Percentiles rank a stretch among this genome's conserved stretches.
Evolutionary conservation across 2,888 invertebrate species (phyloP).

Genomic region (Eugnorisma glareosa): DNA sequence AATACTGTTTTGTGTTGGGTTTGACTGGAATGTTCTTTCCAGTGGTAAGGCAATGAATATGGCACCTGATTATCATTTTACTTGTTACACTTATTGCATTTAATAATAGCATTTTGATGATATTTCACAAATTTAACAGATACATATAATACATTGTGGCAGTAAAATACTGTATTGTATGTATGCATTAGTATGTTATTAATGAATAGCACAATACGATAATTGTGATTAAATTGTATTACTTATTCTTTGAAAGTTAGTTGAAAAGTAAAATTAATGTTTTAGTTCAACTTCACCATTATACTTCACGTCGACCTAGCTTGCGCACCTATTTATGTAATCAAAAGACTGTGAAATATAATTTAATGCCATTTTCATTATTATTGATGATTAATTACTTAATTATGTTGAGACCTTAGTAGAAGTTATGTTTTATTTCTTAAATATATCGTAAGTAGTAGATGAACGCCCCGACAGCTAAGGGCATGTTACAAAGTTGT

Average conservation of each 20-base stretch:
- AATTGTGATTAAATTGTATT: slow-evolving; percentile 64
- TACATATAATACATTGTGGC: slow-evolving; percentile 21
- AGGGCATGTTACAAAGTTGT: slow-evolving; percentile 78
- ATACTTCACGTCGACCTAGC: slow-evolving; percentile 64
- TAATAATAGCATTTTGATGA: slow-evolving; percentile 69
- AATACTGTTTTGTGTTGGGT: slow-evolving; percentile 43
- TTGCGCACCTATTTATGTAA: slow-evolving; percentile 81
- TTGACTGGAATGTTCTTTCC: slow-evolving; percentile 46
- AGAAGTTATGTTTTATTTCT: slow-evolving; percentile 73
- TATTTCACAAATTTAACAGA: slow-evolving; percentile 45
- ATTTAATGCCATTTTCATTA: slow-evolving; percentile 85
- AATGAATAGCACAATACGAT: slow-evolving; percentile 56
- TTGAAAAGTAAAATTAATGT: slow-evolving; percentile 37
- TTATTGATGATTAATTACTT: slow-evolving; percentile 76
- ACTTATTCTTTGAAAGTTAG: slow-evolving; percentile 51
- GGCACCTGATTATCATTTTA: slow-evolving; percentile 64
- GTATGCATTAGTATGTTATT: slow-evolving; percentile 39
- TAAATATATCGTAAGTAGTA: slow-evolving; percentile 68
- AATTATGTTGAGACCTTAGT: slow-evolving; percentile 74
- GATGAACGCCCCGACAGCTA: slow-evolving; percentile 67
- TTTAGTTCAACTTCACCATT: slow-evolving; percentile 49
- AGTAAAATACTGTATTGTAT: slow-evolving; percentile 19
- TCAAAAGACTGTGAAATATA: slow-evolving; percentile 86
- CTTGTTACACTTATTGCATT: slow-evolving; percentile 66
- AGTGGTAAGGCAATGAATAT: slow-evolving; percentile 51